Base-by-base conservation (phyloP, 2,113 vertebrate genomes). In the Salminus brasiliensis region DNA sequence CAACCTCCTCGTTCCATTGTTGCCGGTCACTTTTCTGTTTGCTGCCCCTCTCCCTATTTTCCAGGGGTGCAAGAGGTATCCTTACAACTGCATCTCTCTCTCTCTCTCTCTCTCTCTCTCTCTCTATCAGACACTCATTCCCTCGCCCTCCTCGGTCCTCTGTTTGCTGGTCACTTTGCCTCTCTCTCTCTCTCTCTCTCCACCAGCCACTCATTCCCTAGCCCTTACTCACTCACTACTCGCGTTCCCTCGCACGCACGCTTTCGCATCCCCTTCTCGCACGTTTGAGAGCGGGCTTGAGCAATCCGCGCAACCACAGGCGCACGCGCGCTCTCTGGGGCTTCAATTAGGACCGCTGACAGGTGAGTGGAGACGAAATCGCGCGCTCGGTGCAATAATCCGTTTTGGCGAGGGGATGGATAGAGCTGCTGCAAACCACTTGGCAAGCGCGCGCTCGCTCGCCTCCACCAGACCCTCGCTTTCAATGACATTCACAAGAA, bases 331-430 rank as follows among this genome's bases (percentile, higher is more conserved):
- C 15, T 7, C 18, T 6, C 62, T 10, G 18, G 13, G 5, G 60
- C 60, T 34, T 63, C 60, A 21, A 6, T 34, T n/a, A 21, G 60
- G 62, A 3, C 8, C 62, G 29, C 60, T 9, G 60, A 32, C 60
- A 63, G 60, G 27, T 32, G 62, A 21, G 62, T n/a, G 8, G 62
- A 21, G 62, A 11, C 18, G 32, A 39, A 36, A 12, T 11, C 34
- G 52, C 52, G 52, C 52, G 52, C 52, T 55, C 9, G 52, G n/a
- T 55, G 32, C n/a, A 66, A 66, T 66, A 66, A 66, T 66, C 62
- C 62, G 23, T 59, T 36, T n/a, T 3, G 62, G 30, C 2, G 60
- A 36, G 60, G 59, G 34, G 47, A 15, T 13, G 18, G 18, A n/a
- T 16, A n/a, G 47, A 18, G 16, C 18, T n/a, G 1, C 52, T 55